Evolutionary conservation across 2,888 invertebrate genomes (phyloP), one percentile per base, ranked within the genome.

Genomic region (Julus scanicus): DNA sequence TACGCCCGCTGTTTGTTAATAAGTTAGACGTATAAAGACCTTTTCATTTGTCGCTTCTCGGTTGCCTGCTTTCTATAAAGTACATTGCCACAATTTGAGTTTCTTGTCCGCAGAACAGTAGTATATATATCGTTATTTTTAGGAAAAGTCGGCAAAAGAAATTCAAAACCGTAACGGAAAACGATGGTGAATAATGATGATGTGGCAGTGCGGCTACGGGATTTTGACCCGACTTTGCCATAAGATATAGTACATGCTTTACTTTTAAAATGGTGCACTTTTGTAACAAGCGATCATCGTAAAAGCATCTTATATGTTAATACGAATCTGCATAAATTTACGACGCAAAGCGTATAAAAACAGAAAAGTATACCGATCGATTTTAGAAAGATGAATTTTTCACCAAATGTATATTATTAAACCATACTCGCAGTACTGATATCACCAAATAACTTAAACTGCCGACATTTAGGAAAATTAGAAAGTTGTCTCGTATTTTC

Each of bases 131-230:
- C 29, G 71, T 63, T 71, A n/a, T n/a, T 71, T 71, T 71, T 71
- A 71, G 71, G 29, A 71, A 71, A 71, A 71, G 71, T 29, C 71
- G 71, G 71, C 71, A 29, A 71, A 71, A 29, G 71, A 29, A 71
- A 71, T n/a, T 29, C 29, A 71, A 71, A 71, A 71, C 71, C 71
- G 71, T 71, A 71, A 71, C 71, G 71, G 29, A 71, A 71, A 71
- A 71, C 9, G 71, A 71, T 71, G 6, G 29, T 71, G 71, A 71
- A 71, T 71, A 71, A 71, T 71, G 71, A 71, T 29, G 71, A 71
- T 71, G 71, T 29, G 29, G 29, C 29, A 29, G 71, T n/a, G 4
- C 20, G 63, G 9, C 63, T 63, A 63, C 20, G 63, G 20, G 71
- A 29, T 9, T 71, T 71, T 71, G 29, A 71, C 71, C 71, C 9